Evolutionary conservation across 53 echinoderm and acorn worm genomes (phyloP).

Genomic region (Stichopus horrens): DNA sequence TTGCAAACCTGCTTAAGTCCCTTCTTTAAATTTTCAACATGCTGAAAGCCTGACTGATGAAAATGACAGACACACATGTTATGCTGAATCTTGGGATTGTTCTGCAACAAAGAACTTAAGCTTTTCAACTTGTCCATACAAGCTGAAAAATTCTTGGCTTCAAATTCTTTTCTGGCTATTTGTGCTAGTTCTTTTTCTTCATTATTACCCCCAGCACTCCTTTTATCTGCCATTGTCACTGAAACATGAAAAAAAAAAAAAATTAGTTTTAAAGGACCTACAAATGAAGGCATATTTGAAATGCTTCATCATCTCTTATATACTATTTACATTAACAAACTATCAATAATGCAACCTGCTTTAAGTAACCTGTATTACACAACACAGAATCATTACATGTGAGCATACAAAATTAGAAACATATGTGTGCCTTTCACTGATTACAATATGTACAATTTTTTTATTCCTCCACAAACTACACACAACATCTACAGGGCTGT

Average conservation of each 20-base stretch:
- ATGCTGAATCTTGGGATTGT: slow-evolving; percentile 76
- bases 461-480: no score
- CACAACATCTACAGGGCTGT: no score
- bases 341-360: no score
- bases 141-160: slow-evolving; percentile 66
- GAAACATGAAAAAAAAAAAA: neutral
- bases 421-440: no score
- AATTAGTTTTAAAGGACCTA: no score
- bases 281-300: no score
- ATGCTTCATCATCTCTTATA: no score
- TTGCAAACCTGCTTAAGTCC: slow-evolving; percentile 75
- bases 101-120: slow-evolving; percentile 59
- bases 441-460: no score
- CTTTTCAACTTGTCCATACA: slow-evolving; percentile 84
- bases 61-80: slow-evolving; percentile 78
- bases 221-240: slow-evolving; percentile 31
- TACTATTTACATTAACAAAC: no score
- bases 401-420: no score
- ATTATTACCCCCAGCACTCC: slow-evolving; percentile 53
- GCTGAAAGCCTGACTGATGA: slow-evolving; percentile 83
- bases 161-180: slow-evolving; percentile 74
- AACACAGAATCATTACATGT: no score
- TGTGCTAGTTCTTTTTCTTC: slow-evolving; percentile 83
- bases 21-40: slow-evolving; percentile 79
- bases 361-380: no score